phyloP scores from a whole-genome alignment of 2,888 invertebrate genomes.

The Hirtodrosophila alboralis region DNA sequence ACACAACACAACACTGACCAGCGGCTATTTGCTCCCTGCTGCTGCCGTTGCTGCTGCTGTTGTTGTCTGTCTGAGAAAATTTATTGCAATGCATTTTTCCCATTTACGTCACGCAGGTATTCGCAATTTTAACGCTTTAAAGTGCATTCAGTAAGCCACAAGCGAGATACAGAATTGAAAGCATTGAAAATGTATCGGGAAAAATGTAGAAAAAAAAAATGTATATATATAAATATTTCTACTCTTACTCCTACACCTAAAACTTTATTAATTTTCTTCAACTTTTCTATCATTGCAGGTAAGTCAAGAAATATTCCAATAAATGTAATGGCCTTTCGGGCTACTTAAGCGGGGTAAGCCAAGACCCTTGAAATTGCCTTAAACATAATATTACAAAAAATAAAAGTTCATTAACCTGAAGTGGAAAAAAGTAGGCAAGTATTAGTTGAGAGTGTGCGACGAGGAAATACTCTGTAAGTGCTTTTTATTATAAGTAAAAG shows the following conservation, averaged over 20 bases:
- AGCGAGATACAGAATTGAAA: constrained; percentile 22
- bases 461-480: too few relatives aligned
- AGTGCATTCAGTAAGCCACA: constrained; percentile 22
- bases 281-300: constrained; percentile 36
- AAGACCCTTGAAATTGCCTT: constrained; percentile 13
- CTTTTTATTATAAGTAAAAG: too few relatives aligned
- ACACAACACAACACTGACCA: constrained; percentile 31
- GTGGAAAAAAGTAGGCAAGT: not conserved
- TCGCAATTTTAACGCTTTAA: constrained; percentile 69
- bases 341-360: constrained; percentile 22
- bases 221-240: constrained; percentile 9
- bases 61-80: constrained; percentile 52
- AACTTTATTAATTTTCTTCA: constrained; percentile 18
- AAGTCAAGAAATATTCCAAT: constrained; percentile 28
- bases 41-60: constrained; percentile 19
- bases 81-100: constrained; percentile 73
- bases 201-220: too few relatives aligned
- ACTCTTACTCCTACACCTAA: not conserved
- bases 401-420: constrained; percentile 63
- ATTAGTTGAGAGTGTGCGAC: too few relatives aligned
- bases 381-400: constrained; percentile 32
- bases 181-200: constrained; percentile 24
- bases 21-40: constrained; percentile 38
- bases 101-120: constrained; percentile 67
- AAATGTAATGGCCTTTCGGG: not conserved